These are phyloP conservation scores for Drosophila heteroneura DNA, from an alignment of 2,888 invertebrate species.

Conservation along the genomic window DNA sequence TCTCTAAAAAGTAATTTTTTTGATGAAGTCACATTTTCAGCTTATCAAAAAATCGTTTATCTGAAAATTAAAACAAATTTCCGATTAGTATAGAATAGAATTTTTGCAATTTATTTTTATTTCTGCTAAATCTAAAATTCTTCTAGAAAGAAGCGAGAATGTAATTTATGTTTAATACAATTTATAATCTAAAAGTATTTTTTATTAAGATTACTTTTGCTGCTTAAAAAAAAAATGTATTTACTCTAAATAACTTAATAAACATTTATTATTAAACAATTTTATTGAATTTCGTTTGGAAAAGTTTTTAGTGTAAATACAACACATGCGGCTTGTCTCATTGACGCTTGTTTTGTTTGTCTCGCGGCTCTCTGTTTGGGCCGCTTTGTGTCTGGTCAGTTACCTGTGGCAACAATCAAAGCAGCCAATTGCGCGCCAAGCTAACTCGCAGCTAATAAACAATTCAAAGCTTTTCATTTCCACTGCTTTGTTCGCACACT, in stretches of 20 bases:
- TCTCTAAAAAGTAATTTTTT: no score
- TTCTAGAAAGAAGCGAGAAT: neutral
- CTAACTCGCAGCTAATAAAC: conserved; percentile 55
- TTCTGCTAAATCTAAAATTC: neutral
- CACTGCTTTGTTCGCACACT: conserved; percentile 38
- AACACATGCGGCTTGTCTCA: conserved; percentile 19
- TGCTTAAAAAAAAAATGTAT: neutral
- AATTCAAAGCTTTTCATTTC: conserved; percentile 49
- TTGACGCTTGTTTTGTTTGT: conserved; percentile 44
- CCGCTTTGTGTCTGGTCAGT: conserved; percentile 82
- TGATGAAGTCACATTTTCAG: no score
- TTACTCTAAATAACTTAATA: neutral
- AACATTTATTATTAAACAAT: neutral
- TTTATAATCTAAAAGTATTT: neutral
- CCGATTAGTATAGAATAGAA: no score
- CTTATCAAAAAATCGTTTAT: no score
- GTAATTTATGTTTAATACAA: neutral
- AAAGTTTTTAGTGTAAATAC: conserved; percentile 8
- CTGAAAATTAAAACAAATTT: no score
- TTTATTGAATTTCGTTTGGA: neutral
- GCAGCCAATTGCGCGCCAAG: conserved; percentile 62
- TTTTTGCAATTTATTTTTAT: neutral
- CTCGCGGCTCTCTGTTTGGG: conserved; percentile 81
- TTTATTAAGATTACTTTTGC: neutral
- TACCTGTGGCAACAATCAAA: conserved; percentile 84